phyloP scores from a whole-genome alignment of 2,797 vertebrate genomes.

The Fringilla coelebs region DNA sequence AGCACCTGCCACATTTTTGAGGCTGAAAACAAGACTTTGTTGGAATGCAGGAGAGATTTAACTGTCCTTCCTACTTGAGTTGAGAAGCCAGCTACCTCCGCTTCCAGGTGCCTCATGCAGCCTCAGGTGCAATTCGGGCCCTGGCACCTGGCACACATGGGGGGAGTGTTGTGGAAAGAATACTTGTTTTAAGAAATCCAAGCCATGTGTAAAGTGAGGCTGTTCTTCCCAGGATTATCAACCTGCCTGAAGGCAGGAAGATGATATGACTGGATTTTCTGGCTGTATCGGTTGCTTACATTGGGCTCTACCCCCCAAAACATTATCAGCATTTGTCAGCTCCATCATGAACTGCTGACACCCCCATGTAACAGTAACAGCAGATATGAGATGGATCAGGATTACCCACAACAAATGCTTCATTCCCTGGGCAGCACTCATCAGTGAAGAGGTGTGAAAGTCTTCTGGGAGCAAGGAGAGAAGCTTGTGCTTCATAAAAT shows the following conservation, averaged over 20 bases:
- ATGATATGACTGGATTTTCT: neutral
- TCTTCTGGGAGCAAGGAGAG: neutral
- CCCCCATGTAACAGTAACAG: neutral
- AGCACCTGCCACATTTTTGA: neutral
- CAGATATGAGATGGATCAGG: rapidly evolving
- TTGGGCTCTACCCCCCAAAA: neutral
- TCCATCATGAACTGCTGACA: neutral
- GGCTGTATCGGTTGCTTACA: neutral
- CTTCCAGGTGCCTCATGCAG: neutral
- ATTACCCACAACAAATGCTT: neutral
- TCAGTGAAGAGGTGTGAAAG: neutral
- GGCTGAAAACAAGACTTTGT: neutral
- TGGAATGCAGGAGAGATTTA: neutral
- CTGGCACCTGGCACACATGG: neutral
- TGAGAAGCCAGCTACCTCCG: neutral
- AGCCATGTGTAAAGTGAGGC: neutral
- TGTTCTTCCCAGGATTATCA: neutral
- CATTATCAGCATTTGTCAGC: neutral
- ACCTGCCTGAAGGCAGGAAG: neutral
- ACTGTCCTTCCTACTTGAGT: neutral
- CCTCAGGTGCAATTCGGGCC: neutral
- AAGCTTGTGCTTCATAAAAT: neutral
- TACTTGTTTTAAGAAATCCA: neutral
- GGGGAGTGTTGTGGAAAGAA: neutral
- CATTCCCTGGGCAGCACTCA: neutral